phyloP scores from a whole-genome alignment of 2,797 vertebrate genomes.

The Prionace glauca region DNA sequence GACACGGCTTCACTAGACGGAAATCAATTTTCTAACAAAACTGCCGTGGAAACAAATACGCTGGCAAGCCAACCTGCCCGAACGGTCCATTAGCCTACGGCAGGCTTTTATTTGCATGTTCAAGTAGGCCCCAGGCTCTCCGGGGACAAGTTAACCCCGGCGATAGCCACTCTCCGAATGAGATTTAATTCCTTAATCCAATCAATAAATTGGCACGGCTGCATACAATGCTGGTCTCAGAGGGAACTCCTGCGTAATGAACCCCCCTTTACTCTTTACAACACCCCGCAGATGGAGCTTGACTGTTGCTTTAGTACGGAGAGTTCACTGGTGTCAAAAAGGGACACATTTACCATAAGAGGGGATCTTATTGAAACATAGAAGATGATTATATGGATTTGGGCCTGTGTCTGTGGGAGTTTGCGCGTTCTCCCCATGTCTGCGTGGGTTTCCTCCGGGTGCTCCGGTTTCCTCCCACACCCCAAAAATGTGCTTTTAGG shows the following conservation, averaged over 20 bases:
- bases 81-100: conserved; percentile 3
- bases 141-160: neutral
- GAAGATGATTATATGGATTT: no score
- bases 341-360: neutral
- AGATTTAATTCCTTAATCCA: conserved; percentile 16
- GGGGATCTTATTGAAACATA: no score
- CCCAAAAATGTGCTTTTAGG: no score
- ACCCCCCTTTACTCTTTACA: neutral
- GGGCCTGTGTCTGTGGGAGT: no score
- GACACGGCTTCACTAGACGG: conserved; percentile 58
- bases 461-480: no score
- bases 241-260: neutral
- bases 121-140: neutral
- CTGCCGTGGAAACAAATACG: conserved; percentile 38
- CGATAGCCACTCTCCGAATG: neutral
- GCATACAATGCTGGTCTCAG: neutral
- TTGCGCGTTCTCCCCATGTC: no score
- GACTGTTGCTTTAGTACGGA: neutral
- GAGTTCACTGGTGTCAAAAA: neutral
- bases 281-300: neutral
- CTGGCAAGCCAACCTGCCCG: conserved; percentile 43
- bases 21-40: conserved; percentile 50
- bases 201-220: conserved; percentile 5
- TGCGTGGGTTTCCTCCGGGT: no score
- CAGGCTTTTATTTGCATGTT: conserved; percentile 23